phyloP scores from a whole-genome alignment of 2,797 vertebrate species.

The Prionace glauca region DNA sequence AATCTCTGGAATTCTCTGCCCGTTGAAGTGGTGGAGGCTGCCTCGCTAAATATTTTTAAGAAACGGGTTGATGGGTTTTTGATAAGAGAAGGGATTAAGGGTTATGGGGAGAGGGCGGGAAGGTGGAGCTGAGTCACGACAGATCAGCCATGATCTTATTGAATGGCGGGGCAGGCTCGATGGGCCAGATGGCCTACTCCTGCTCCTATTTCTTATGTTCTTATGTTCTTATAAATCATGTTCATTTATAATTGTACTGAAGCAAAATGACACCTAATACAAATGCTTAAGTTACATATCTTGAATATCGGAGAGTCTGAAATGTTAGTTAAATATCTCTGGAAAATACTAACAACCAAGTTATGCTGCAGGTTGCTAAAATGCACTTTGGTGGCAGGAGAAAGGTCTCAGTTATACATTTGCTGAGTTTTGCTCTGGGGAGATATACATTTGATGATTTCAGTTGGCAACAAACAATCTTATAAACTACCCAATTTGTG shows the following conservation, averaged over 20 bases:
- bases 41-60: too few species aligned
- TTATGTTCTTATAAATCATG: neutral
- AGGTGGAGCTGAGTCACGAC: too few species aligned
- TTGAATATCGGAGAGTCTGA: neutral
- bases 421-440: neutral
- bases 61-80: too few species aligned
- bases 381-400: neutral
- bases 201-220: too few species aligned
- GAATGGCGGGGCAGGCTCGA: too few species aligned
- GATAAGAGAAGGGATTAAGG: too few species aligned
- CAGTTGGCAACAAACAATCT: neutral
- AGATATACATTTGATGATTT: neutral
- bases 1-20: too few species aligned
- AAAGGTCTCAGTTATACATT: neutral
- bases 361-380: neutral
- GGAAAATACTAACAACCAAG: neutral
- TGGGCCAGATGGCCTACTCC: too few species aligned
- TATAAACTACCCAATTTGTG: neutral
- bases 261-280: neutral
- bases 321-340: neutral
- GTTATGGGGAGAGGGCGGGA: too few species aligned
- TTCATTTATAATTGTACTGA: neutral
- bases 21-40: too few species aligned
- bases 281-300: neutral
- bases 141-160: too few species aligned